phyloP scores from a whole-genome alignment of 2,113 vertebrate genomes.

The Apodemus speciosus region DNA sequence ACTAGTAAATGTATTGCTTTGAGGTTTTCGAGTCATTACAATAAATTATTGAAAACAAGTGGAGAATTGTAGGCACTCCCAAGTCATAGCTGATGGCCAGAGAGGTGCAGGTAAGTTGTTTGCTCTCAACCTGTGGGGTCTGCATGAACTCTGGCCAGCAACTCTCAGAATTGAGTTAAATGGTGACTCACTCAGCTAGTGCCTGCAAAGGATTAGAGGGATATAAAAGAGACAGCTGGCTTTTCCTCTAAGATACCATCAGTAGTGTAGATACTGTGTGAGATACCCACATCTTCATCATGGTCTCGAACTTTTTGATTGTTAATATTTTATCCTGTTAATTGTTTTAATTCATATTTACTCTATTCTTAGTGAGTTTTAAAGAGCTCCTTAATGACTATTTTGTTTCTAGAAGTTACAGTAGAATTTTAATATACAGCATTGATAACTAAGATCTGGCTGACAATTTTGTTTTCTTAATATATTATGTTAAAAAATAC shows the following conservation, averaged over 20 bases:
- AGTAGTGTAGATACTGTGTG: not conserved
- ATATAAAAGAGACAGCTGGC: not conserved
- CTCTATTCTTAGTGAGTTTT: not conserved
- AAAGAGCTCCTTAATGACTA: not conserved
- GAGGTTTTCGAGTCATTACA: not conserved
- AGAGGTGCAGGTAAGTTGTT: not conserved
- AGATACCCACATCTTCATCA: not conserved
- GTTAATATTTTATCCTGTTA: not conserved
- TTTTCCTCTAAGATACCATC: not conserved
- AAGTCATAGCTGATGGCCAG: not conserved
- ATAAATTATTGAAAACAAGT: not conserved
- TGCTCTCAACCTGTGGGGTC: not conserved
- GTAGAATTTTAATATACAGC: slow-evolving; percentile 9
- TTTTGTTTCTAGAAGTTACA: slow-evolving; percentile 34
- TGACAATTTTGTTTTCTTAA: slow-evolving; percentile 16
- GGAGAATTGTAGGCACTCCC: not conserved
- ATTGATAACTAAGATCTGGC: slow-evolving; percentile 5
- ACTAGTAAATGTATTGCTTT: not conserved
- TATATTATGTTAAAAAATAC: not conserved
- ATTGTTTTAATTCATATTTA: not conserved
- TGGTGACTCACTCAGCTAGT: not conserved
- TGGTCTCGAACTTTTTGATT: slow-evolving; percentile 10
- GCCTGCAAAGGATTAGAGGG: not conserved
- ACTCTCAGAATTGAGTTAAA: not conserved
- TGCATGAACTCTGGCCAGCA: not conserved